Conservation (phyloP, 1,140 invertebrate species). For the Scylla paramamosain region DNA sequence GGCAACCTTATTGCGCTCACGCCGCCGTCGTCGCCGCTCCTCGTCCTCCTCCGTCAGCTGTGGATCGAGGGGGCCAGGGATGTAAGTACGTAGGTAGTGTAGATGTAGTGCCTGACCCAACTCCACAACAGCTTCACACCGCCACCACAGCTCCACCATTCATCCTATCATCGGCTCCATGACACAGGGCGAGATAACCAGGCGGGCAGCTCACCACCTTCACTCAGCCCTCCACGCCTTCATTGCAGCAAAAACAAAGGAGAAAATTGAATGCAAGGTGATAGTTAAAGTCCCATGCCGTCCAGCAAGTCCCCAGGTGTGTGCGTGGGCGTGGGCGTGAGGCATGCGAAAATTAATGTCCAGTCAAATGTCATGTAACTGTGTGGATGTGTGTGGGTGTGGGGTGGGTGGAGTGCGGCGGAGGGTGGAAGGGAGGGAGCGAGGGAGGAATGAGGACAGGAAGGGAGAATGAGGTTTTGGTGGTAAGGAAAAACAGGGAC, state of each 20-base stretch:
- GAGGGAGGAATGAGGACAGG: not conserved
- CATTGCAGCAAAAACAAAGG: not conserved
- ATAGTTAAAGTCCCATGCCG: too few species aligned
- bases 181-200: not conserved
- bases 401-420: too few species aligned
- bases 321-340: not conserved
- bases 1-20: slow-evolving; percentile 96
- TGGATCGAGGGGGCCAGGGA: slow-evolving; percentile 31
- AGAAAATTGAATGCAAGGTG: not conserved
- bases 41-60: slow-evolving; percentile 95
- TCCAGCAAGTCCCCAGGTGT: too few species aligned
- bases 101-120: not conserved
- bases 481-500: not conserved
- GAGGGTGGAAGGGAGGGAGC: not conserved
- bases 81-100: not conserved
- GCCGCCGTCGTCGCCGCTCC: slow-evolving; percentile 88
- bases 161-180: not conserved
- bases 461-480: not conserved
- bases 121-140: not conserved
- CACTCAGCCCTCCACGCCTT: not conserved
- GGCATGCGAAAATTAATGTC: not conserved
- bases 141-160: not conserved
- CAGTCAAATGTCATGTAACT: not conserved
- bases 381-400: not conserved
- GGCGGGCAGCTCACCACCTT: too few species aligned